These are phyloP conservation scores for Rhimphoctona megacephalus DNA, from an alignment of 2,888 invertebrate genomes.

Conservation along the genomic window DNA sequence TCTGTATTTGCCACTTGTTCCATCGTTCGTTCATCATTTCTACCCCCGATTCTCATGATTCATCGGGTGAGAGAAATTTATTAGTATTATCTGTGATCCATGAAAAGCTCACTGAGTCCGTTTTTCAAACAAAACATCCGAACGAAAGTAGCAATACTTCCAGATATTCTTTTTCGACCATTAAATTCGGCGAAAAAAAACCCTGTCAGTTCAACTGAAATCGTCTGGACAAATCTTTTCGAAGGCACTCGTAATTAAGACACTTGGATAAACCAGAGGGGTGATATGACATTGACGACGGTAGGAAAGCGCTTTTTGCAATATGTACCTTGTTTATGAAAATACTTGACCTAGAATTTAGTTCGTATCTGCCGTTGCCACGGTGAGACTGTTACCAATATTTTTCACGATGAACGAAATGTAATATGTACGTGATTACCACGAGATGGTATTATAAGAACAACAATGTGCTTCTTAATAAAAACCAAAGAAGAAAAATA, in stretches of 20 bases:
- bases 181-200: constrained; percentile 11
- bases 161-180: constrained; percentile 1
- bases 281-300: constrained; percentile 21
- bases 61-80: constrained; percentile 28
- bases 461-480: constrained; percentile 74
- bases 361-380: constrained; percentile 52
- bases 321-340: constrained; percentile 52
- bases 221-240: constrained; percentile 11
- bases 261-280: constrained; percentile 36
- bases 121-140: constrained; percentile 35
- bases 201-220: constrained; percentile 19
- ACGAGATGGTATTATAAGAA: constrained; percentile 46
- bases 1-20: constrained; percentile 38
- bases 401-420: constrained; percentile 45
- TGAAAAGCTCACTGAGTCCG: constrained; percentile 49
- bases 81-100: constrained; percentile 63
- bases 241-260: constrained; percentile 20
- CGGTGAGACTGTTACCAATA: constrained; percentile 67
- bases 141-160: constrained; percentile 8
- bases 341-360: constrained; percentile 42
- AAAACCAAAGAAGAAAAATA: constrained; percentile 81
- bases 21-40: constrained; percentile 47
- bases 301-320: constrained; percentile 43
- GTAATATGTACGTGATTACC: constrained; percentile 35
- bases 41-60: constrained; percentile 35